Evolutionary conservation across 2,113 vertebrate genomes (phyloP).

Genomic region (Rallus limicola): DNA sequence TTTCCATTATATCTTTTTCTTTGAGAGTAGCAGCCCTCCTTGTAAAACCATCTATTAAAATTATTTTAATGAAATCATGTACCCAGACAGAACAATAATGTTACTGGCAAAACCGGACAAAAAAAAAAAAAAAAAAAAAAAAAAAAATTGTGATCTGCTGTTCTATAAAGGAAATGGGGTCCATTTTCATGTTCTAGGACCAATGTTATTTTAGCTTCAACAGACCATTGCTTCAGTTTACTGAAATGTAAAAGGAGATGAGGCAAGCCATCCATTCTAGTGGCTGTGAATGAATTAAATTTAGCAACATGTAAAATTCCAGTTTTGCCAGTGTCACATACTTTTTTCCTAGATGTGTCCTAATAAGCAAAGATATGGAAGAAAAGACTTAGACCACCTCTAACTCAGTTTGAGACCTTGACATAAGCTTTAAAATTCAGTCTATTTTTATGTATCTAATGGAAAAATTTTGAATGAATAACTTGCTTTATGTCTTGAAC

Average conservation of each 20-base stretch:
- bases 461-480: neutral
- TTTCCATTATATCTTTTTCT: neutral
- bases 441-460: neutral
- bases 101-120: neutral
- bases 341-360: neutral
- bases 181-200: neutral
- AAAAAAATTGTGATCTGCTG: neutral
- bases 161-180: neutral
- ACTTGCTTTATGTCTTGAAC: neutral
- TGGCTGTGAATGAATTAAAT: neutral
- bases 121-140: neutral
- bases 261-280: neutral
- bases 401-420: neutral
- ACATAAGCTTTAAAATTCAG: neutral
- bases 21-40: neutral
- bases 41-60: neutral
- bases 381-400: neutral
- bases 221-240: neutral
- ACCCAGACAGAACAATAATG: neutral
- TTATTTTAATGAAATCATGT: neutral
- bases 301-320: neutral
- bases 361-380: neutral
- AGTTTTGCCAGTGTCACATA: neutral
- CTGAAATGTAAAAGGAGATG: neutral
- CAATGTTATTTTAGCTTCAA: neutral